These are phyloP conservation scores for Drosophila hydei DNA, from an alignment of 1,140 invertebrate genomes.

Conservation along the genomic window DNA sequence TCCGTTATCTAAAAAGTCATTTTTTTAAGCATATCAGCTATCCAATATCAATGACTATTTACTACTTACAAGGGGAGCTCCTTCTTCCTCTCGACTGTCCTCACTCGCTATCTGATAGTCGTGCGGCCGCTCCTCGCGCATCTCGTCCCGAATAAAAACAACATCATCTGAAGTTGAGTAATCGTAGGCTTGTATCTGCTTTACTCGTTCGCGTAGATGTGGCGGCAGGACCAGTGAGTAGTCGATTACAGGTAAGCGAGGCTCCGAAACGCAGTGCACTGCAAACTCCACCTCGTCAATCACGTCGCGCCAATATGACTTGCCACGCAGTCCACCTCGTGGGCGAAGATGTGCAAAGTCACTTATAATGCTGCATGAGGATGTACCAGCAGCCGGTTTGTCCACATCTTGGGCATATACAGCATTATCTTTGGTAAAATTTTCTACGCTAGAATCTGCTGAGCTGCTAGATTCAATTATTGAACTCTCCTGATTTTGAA, in stretches of 20 bases:
- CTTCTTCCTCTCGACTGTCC: slow-evolving; percentile 52
- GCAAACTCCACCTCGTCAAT: slow-evolving; percentile 63
- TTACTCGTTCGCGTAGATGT: slow-evolving; percentile 58
- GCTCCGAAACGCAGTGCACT: slow-evolving; percentile 52
- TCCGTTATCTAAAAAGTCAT: slow-evolving; percentile 26
- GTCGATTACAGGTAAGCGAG: slow-evolving; percentile 62
- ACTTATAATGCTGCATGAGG: slow-evolving; percentile 51
- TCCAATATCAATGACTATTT: not conserved
- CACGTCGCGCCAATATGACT: slow-evolving; percentile 60
- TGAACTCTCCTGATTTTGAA: too few species aligned
- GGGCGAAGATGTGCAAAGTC: slow-evolving; percentile 39
- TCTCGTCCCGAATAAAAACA: slow-evolving; percentile 67
- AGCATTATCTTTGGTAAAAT: too few species aligned
- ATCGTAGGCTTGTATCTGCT: slow-evolving; percentile 73
- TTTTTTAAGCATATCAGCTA: too few species aligned
- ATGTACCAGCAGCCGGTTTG: not conserved
- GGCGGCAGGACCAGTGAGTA: slow-evolving; percentile 71
- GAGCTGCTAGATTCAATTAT: too few species aligned
- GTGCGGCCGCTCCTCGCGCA: slow-evolving; percentile 55
- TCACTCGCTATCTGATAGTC: slow-evolving; percentile 61
- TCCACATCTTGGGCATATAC: too few species aligned
- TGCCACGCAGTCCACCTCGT: slow-evolving; percentile 39
- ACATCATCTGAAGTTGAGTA: slow-evolving; percentile 68
- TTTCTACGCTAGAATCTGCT: too few species aligned
- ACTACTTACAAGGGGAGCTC: slow-evolving; percentile 36